These are phyloP conservation scores for Netelia virgata DNA, from an alignment of 2,888 invertebrate species.

Conservation along the genomic window DNA sequence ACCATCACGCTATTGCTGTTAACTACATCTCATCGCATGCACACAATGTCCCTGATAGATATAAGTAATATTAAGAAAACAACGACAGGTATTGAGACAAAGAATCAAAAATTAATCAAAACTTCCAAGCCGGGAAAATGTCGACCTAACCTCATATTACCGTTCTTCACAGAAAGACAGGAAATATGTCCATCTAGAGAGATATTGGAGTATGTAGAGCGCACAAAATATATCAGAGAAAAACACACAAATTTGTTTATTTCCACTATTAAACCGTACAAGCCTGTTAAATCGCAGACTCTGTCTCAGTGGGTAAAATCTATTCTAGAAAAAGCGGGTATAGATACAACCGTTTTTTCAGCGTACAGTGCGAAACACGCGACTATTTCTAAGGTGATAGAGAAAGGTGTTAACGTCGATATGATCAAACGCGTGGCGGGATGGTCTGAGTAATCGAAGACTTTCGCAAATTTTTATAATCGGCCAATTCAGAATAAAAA, in stretches of 20 bases:
- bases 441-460: slow-evolving; percentile 27
- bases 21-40: too few species aligned
- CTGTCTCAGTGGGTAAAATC: too few species aligned
- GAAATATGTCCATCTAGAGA: slow-evolving; percentile 30
- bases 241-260: slow-evolving; percentile 37
- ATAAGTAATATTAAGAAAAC: too few species aligned
- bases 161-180: slow-evolving; percentile 47
- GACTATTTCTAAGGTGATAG: too few species aligned
- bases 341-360: too few species aligned
- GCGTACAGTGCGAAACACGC: too few species aligned
- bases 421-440: too few species aligned
- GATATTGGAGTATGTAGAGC: slow-evolving; percentile 25
- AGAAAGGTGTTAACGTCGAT: too few species aligned
- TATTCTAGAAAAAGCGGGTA: too few species aligned
- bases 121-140: slow-evolving; percentile 36
- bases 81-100: too few species aligned
- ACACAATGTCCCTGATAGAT: too few species aligned
- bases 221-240: slow-evolving; percentile 26
- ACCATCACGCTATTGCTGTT: too few species aligned
- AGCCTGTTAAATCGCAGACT: slow-evolving; percentile 17
- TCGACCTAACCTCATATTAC: slow-evolving; percentile 38
- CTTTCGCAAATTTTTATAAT: slow-evolving; percentile 23
- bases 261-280: slow-evolving; percentile 34
- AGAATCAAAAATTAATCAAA: slow-evolving; percentile 39
- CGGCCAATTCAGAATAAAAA: slow-evolving; percentile 27